These are phyloP conservation scores for Sphaeramia orbicularis DNA, from an alignment of 2,797 vertebrate species.

Conservation along the genomic window DNA sequence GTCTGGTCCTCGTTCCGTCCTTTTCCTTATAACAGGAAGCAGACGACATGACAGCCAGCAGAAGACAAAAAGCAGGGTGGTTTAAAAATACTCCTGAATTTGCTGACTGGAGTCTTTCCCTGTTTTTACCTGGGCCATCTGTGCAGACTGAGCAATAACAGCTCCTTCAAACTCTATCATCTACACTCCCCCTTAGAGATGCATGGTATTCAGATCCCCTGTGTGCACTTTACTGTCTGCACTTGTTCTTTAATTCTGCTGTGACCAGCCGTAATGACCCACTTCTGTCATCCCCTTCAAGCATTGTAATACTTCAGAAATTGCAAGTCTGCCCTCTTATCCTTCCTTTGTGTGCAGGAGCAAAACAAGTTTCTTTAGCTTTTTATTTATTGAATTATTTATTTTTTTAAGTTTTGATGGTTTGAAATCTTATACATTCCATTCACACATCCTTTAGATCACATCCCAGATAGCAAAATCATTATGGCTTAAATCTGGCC, in stretches of 20 bases:
- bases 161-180: constrained; percentile 10
- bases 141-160: constrained; percentile 23
- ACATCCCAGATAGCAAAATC: too few species aligned
- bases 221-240: constrained; percentile 11
- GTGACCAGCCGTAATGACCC: constrained; percentile 7
- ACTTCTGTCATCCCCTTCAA: constrained; percentile 25
- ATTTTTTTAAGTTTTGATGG: too few species aligned
- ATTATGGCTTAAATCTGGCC: too few species aligned
- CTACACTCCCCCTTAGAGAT: constrained; percentile 10
- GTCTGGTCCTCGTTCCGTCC: constrained; percentile 4
- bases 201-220: constrained; percentile 28
- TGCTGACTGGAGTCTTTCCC: constrained; percentile 36
- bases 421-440: too few species aligned
- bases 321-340: constrained; percentile 1
- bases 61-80: neutral
- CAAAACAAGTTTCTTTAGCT: too few species aligned
- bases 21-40: neutral
- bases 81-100: constrained; percentile 42
- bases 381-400: too few species aligned
- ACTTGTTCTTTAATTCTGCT: constrained; percentile 28
- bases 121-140: constrained; percentile 29
- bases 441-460: too few species aligned
- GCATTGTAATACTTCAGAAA: constrained; percentile 8
- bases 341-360: neutral
- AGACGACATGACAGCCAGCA: constrained; percentile 4